Percentiles rank a stretch among this genome's conserved stretches.
Conservation (phyloP, 2,113 vertebrate species). For the Arvicanthis niloticus region DNA sequence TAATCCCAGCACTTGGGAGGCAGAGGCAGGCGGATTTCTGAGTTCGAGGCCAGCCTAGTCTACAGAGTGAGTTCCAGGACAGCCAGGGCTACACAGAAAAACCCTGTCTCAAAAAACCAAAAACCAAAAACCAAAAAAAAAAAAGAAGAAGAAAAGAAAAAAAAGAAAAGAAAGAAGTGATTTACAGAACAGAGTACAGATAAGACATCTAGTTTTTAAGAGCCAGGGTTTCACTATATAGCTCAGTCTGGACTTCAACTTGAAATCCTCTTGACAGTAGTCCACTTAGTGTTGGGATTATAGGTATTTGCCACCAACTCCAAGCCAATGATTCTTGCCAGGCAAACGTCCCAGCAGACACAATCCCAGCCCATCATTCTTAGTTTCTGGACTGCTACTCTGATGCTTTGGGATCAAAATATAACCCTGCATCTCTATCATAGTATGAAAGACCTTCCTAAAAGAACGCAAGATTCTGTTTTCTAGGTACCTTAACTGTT, state of each 20-base stretch:
- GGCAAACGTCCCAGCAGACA: neutral
- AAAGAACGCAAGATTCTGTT: neutral
- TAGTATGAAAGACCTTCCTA: neutral
- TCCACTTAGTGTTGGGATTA: neutral
- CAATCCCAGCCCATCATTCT: neutral
- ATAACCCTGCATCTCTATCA: neutral
- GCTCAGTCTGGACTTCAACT: neutral
- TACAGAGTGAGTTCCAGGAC: no score
- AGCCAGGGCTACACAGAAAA: no score
- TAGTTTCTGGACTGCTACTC: neutral
- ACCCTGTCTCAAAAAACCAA: no score
- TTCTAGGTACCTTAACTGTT: neutral
- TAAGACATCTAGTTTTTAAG: neutral
- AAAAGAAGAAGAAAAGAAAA: no score
- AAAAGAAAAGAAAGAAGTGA: conserved; percentile 20
- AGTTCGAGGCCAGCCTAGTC: no score
- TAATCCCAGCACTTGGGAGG: no score
- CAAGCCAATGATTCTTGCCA: neutral
- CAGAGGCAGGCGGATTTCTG: no score
- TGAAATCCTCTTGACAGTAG: neutral
- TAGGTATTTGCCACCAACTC: neutral
- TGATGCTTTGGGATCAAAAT: neutral
- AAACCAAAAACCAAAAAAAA: no score
- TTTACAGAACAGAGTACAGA: neutral
- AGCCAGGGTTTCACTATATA: neutral